Percentiles rank a stretch among this genome's conserved stretches.
phyloP scores from a whole-genome alignment of 2,797 vertebrate species.

The Remorina albescens region DNA sequence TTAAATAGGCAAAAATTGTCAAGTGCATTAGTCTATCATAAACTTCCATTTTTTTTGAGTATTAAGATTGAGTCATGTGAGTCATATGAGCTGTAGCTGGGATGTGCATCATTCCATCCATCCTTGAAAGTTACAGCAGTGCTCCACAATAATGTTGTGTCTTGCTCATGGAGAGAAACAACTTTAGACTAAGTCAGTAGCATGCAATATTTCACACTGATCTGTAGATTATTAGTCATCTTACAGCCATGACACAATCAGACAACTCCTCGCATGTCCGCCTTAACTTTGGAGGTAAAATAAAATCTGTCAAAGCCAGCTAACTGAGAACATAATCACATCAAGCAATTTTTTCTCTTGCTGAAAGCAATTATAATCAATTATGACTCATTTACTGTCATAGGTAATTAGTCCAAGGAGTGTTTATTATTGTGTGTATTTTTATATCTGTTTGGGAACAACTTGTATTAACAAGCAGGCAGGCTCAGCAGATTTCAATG shows the following conservation, averaged over 20 bases:
- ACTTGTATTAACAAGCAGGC: constrained; percentile 51
- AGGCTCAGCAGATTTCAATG: constrained; percentile 49
- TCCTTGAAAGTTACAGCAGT: constrained; percentile 9
- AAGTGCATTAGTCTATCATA: neutral
- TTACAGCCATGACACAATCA: constrained; percentile 7
- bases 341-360: neutral
- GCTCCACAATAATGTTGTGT: constrained; percentile 10
- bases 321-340: neutral
- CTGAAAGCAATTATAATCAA: neutral
- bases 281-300: constrained; percentile 8
- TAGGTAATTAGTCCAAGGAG: constrained; percentile 14
- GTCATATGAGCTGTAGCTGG: neutral
- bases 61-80: neutral
- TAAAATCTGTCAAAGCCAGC: neutral
- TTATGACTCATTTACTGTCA: constrained; percentile 2
- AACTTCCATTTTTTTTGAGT: neutral
- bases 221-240: constrained; percentile 41
- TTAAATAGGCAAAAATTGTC: neutral
- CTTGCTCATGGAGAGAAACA: constrained; percentile 18
- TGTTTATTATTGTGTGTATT: constrained; percentile 13
- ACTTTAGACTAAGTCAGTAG: constrained; percentile 50
- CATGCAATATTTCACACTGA: constrained; percentile 70
- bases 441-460: constrained; percentile 35
- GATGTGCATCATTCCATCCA: neutral
- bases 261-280: constrained; percentile 22